Percentiles rank a stretch among this genome's conserved stretches.
phyloP scores from a whole-genome alignment of 2,888 invertebrate genomes.

The Lymantria monacha region DNA sequence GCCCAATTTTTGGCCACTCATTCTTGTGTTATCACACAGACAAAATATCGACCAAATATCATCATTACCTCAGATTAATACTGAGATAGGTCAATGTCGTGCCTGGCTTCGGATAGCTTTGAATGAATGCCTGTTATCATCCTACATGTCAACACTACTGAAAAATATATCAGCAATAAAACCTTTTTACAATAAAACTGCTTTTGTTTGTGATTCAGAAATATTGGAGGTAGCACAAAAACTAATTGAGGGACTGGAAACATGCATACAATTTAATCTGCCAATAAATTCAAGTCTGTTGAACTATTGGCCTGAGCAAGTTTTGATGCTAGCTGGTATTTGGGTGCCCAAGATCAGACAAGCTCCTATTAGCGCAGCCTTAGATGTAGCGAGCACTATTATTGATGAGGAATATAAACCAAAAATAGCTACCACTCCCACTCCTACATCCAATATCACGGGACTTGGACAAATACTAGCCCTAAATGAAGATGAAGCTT shows the following conservation, averaged over 20 bases:
- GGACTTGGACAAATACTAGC: conserved; percentile 76
- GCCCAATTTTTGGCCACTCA: conserved; percentile 94
- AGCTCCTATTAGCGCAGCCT: conserved; percentile 88
- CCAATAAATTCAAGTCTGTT: conserved; percentile 93
- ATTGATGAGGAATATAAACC: conserved; percentile 74
- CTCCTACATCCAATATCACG: conserved; percentile 54
- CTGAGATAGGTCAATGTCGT: conserved; percentile 95
- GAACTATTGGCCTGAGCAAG: conserved; percentile 93
- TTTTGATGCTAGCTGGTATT: conserved; percentile 91
- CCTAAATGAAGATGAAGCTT: conserved; percentile 87
- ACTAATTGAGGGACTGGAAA: conserved; percentile 89
- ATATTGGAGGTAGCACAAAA: conserved; percentile 89
- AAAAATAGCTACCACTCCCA: conserved; percentile 60
- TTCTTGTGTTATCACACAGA: conserved; percentile 92
- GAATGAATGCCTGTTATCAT: conserved; percentile 93
- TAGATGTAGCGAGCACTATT: conserved; percentile 88
- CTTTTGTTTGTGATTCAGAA: conserved; percentile 92
- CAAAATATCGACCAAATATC: conserved; percentile 93
- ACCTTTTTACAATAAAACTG: conserved; percentile 91
- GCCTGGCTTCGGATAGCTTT: conserved; percentile 95
- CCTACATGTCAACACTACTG: conserved; percentile 91
- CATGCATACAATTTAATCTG: conserved; percentile 86
- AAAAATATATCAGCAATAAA: conserved; percentile 89
- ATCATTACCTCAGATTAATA: conserved; percentile 89
- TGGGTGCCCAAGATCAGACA: conserved; percentile 91